Evolutionary conservation across 2,888 invertebrate species (phyloP), one percentile per base, ranked within the genome.

Genomic region (Cataglyphis rosenhaueri): DNA sequence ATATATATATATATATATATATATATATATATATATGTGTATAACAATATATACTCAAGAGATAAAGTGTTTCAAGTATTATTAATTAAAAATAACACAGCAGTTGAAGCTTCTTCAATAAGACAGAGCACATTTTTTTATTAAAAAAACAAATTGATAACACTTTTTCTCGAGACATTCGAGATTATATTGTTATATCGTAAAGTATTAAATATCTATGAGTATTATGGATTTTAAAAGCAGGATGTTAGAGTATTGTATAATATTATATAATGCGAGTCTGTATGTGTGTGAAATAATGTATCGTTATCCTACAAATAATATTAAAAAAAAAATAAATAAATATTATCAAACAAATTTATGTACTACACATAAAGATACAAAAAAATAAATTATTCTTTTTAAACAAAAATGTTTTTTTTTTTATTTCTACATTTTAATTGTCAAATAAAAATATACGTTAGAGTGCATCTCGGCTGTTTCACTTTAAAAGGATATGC

Each of bases 161-260:
- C 1, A n/a, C 21, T 59, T 38, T 29, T 38, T 57, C 12, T 38
- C 12, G n/a, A 55, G 12, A 10, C 4, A 5, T 38, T 73, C 18
- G 3, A 15, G 12, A 41, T 12, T 41, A 57, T 25, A 15, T 15
- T 9, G 18, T 41, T 57, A 32, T 32, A 44, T 61, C 6, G 32
- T n/a, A 21, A 64, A 75, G 52, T 76, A 65, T 76, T 76, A 65
- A 55, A 64, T 15, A 64, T 52, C 18, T 25, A 35, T 41, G 65
- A 65, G 38, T 76, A 65, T 76, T 65, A 65, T 8, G 25, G 15
- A 59, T 25, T 52, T 64, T n/a, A 12, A 38, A 38, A 18, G 9
- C 10, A 12, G 3, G 8, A 74, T 0, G 4, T 32, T 21, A 15
- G 12, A 44, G 5, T 52, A 64, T 35, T 1, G 35, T n/a, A 52